phyloP scores from a whole-genome alignment of 2,113 vertebrate species.

The Brachionichthys hirsutus region DNA sequence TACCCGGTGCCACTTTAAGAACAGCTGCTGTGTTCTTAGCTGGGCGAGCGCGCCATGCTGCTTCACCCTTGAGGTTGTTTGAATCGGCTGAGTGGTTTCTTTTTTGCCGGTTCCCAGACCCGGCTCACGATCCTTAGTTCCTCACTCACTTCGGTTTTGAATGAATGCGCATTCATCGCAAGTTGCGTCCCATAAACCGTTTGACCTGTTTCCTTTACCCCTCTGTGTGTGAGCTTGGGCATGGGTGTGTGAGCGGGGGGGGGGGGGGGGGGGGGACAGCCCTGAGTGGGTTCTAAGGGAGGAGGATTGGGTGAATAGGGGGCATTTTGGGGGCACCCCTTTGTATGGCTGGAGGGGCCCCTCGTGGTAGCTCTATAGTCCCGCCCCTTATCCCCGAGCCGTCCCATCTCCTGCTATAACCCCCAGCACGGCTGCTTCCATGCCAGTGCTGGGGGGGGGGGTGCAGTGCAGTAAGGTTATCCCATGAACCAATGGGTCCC shows the following conservation, averaged over 20 bases:
- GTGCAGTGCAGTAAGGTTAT: constrained; percentile 50
- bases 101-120: constrained; percentile 69
- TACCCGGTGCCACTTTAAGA: constrained; percentile 73
- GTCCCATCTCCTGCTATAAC: constrained; percentile 34
- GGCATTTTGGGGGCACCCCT: constrained; percentile 69
- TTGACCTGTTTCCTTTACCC: constrained; percentile 74
- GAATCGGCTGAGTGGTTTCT: constrained; percentile 75
- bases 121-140: constrained; percentile 64
- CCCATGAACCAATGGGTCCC: constrained; percentile 28
- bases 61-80: constrained; percentile 74
- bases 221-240: constrained; percentile 49
- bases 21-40: constrained; percentile 75
- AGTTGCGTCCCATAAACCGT: constrained; percentile 72
- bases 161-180: constrained; percentile 73
- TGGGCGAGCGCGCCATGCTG: constrained; percentile 61
- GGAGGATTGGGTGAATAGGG: constrained; percentile 45
- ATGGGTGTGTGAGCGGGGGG: constrained; percentile 53
- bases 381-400: constrained; percentile 41
- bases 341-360: constrained; percentile 69
- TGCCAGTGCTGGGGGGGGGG: too few relatives aligned
- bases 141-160: constrained; percentile 69
- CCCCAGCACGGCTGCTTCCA: constrained; percentile 53
- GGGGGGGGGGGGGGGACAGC: constrained; percentile 38
- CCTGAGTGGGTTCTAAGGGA: constrained; percentile 54
- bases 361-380: constrained; percentile 59